A percentile compares a stretch with the other conserved stretches of the same genome.
These are phyloP conservation scores for Neopelma chrysocephalum DNA, from an alignment of 2,797 vertebrate species.

Conservation along the genomic window DNA sequence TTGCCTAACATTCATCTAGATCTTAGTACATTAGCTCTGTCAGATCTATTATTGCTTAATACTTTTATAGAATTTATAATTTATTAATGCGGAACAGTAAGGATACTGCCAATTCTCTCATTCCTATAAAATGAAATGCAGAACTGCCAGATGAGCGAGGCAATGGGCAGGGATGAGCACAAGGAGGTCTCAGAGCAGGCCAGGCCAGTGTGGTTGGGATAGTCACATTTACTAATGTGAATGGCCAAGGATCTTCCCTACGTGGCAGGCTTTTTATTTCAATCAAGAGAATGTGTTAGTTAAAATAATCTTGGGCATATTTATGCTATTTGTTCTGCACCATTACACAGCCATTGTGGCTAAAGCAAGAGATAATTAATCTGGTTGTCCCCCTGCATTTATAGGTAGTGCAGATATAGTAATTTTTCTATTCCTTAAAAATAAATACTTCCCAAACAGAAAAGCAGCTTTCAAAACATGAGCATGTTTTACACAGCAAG, in stretches of 20 bases:
- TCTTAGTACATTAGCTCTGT: background rate
- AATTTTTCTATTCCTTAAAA: background rate
- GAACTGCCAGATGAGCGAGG: background rate
- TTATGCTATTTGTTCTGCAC: background rate
- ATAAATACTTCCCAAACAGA: background rate
- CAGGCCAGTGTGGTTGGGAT: background rate
- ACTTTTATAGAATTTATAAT: background rate
- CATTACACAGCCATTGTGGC: background rate
- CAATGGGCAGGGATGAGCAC: background rate
- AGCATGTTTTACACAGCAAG: background rate
- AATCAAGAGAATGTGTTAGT: background rate
- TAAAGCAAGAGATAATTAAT: background rate
- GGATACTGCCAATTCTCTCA: background rate
- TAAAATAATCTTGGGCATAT: background rate
- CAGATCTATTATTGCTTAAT: background rate
- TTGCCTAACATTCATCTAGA: background rate
- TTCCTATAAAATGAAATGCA: background rate
- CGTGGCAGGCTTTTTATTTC: background rate
- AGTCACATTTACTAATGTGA: background rate
- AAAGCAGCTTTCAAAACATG: background rate
- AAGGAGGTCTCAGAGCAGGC: background rate
- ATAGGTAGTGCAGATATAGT: background rate
- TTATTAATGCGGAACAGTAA: background rate
- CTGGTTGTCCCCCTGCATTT: background rate
- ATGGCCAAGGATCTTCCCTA: background rate